phyloP scores from a whole-genome alignment of 2,888 invertebrate species.

The Gibbula magus region DNA sequence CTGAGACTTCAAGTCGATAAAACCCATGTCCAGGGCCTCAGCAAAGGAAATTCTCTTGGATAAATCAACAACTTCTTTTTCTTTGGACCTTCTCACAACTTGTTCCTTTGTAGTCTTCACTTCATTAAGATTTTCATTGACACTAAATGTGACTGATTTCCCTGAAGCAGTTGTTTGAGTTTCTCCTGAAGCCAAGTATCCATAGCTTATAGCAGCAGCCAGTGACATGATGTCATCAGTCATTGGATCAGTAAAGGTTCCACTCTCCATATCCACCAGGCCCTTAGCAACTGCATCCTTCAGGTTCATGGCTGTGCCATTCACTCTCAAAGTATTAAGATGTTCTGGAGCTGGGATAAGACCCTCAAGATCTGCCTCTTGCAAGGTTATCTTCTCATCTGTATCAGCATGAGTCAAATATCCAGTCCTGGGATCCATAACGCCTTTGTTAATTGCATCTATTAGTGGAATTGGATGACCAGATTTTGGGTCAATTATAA shows the following conservation, averaged over 20 bases:
- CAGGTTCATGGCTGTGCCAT: constrained; percentile 80
- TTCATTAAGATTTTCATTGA: constrained; percentile 6
- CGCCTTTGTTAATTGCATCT: constrained; percentile 92
- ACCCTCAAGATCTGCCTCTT: constrained; percentile 82
- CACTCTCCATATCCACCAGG: constrained; percentile 80
- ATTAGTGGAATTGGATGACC: constrained; percentile 84
- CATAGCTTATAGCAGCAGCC: constrained; percentile 79
- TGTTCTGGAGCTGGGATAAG: constrained; percentile 59
- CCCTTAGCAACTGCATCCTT: constrained; percentile 79
- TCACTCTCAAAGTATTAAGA: neutral
- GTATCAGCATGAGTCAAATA: constrained; percentile 80
- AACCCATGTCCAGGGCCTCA: constrained; percentile 89
- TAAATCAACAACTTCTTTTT: constrained; percentile 36
- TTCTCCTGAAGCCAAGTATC: constrained; percentile 82
- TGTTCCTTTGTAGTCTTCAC: constrained; percentile 37
- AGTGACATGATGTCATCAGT: constrained; percentile 70
- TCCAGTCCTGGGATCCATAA: constrained; percentile 90
- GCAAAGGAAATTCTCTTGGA: constrained; percentile 74
- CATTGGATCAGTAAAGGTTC: constrained; percentile 80
- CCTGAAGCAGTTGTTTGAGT: constrained; percentile 3
- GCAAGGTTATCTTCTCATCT: constrained; percentile 83
- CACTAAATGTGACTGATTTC: neutral
- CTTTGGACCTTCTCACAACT: constrained; percentile 29
- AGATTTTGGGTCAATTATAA: constrained; percentile 79
- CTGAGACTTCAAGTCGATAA: constrained; percentile 77